These are phyloP conservation scores for Scolopax bukidnonensis DNA, from an alignment of 2,797 vertebrate species.

Conservation along the genomic window DNA sequence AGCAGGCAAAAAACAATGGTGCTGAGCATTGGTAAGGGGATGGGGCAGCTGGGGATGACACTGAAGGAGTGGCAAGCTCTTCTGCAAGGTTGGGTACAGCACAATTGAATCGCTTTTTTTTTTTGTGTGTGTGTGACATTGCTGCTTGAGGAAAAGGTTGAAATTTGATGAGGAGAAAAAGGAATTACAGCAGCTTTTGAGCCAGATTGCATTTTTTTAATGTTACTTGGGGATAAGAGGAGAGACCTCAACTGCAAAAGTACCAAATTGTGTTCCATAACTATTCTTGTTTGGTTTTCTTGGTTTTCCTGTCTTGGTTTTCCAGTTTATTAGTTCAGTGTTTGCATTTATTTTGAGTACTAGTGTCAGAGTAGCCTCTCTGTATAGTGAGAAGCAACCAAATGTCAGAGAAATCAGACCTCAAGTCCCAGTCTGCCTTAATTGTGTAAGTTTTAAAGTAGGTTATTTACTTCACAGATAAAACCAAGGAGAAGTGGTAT, in stretches of 20 bases:
- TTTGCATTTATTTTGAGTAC: neutral
- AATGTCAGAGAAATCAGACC: neutral
- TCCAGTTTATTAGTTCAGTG: neutral
- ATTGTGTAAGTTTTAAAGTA: neutral
- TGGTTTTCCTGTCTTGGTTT: neutral
- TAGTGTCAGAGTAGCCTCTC: neutral
- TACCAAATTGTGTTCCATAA: neutral
- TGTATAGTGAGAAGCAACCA: neutral
- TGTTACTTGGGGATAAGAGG: neutral
- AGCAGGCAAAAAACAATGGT: slow-evolving; percentile 89
- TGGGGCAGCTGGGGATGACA: neutral
- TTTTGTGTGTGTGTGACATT: no score
- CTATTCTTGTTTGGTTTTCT: neutral
- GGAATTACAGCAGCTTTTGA: neutral
- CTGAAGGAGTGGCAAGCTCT: fast-evolving
- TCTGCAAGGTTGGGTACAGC: neutral
- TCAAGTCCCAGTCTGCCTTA: neutral
- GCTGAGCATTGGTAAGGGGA: slow-evolving; percentile 90
- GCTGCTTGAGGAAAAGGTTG: neutral
- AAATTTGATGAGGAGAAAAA: neutral
- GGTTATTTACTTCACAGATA: neutral
- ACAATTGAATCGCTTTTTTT: neutral
- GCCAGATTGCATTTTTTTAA: neutral
- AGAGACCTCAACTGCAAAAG: neutral
- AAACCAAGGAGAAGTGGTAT: neutral